Base-by-base conservation (phyloP, 2,888 invertebrate genomes). In the Drosophila eohydei region DNA sequence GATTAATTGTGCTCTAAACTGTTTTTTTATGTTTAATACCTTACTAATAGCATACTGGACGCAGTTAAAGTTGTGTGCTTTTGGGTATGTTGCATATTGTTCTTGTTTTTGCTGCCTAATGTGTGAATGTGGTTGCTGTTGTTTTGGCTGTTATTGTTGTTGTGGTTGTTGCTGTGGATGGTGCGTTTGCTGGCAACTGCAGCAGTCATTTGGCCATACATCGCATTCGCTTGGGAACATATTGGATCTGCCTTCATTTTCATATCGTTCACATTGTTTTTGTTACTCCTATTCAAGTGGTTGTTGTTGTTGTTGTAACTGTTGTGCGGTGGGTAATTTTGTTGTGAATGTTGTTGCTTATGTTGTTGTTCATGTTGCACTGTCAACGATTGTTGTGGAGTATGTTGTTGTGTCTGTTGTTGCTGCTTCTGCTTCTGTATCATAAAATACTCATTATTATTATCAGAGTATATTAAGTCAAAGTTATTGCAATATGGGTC, bases 11-110 rank as follows among this genome's bases (percentile, higher is more conserved):
- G 54, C 60, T 75, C 60, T 26, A 38, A 46, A 54, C 61, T 57
- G 48, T 30, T 59, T 62, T n/a, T 21, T 43, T 30, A 21, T 21
- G n/a, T 32, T 91, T 74, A 92, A 80, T 92, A 92, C 92, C 92
- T 92, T 92, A 92, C 91, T 91, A 92, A 92, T 72, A 92, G 89
- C 90, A 92, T 90, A 89, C 91, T 92, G 76, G 91, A 75, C 66
- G 79, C 72, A 65, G 88, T 78, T 67, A 88, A 79, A 68, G 92
- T 85, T 72, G 60, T 74, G 62, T 78, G 74, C 59, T 57, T 69
- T 69, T 74, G 59, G 75, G 69, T 80, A 61, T 78, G 52, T 54
- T 60, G 38, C 46, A 60, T 75, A 70, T 75, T 81, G 73, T 77
- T 79, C 61, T 68, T 67, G 74, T 74, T 72, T 64, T 79, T 81